Conservation (phyloP, 2,888 invertebrate species). For the Hydraecia micacea region DNA sequence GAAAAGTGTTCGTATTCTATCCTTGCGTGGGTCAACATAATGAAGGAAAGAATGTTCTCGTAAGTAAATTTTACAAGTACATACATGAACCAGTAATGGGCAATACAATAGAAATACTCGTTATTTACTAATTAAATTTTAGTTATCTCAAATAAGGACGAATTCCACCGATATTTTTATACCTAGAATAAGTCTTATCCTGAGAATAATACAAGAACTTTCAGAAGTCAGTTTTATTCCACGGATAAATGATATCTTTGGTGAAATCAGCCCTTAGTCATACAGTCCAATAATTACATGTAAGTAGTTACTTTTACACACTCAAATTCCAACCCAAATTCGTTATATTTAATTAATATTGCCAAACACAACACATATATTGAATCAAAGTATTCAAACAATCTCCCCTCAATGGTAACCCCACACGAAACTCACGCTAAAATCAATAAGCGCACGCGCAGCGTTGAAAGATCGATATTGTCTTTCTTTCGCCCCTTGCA, state of each 20-base stretch:
- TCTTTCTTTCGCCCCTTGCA: constrained; percentile 80
- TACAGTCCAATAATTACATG: background rate
- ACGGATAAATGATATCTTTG: too few species aligned
- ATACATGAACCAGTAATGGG: too few species aligned
- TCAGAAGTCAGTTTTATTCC: too few species aligned
- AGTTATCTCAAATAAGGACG: too few species aligned
- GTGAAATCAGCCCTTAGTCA: background rate
- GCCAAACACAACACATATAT: constrained; percentile 19
- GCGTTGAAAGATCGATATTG: constrained; percentile 85
- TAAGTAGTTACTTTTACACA: background rate
- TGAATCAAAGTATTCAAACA: constrained; percentile 58
- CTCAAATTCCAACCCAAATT: background rate
- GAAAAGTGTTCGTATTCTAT: background rate
- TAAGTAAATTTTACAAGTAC: too few species aligned
- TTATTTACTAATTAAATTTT: too few species aligned
- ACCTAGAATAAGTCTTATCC: too few species aligned
- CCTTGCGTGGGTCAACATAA: too few species aligned
- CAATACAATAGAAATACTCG: too few species aligned
- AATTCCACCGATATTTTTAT: too few species aligned
- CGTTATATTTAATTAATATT: constrained; percentile 41
- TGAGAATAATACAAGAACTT: too few species aligned
- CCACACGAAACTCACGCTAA: constrained; percentile 69
- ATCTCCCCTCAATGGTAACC: constrained; percentile 69
- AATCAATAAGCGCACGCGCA: constrained; percentile 83
- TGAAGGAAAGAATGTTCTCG: too few species aligned